Base-by-base conservation (phyloP, 2,113 vertebrate genomes). In the Callipepla californica region DNA sequence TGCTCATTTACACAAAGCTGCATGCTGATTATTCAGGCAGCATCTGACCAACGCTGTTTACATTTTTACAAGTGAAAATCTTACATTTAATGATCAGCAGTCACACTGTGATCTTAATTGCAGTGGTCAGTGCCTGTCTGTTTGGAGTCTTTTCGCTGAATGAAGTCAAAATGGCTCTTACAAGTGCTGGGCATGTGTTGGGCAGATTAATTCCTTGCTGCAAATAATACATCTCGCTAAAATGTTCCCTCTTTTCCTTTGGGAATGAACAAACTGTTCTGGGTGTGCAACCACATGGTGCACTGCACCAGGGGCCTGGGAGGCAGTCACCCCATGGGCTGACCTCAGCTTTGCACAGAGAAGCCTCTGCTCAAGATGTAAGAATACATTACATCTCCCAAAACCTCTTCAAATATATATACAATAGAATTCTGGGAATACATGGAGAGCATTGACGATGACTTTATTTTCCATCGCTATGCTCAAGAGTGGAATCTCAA, bases 251-350 rank as follows among this genome's bases (percentile, higher is more conserved):
- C 48, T 30, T 63, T 26, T 3, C 45, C 44, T 57, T 57, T 9
- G 15, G 15, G 17, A 36, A n/a, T 30, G 47, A 63, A 14, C 3
- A 13, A 32, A 42, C 11, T 2, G 3, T 2, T 17, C 10, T 14
- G 21, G 53, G 62, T 72, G 15, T 32, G 34, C 22, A 13, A 2
- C 0, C 10, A 2, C 3, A 0, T 0, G 2, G 2, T 4, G n/a
- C n/a, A 38, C 38, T 40, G 40, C 40, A 40, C n/a, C 4, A 25
- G 1, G n/a, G 2, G 76, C 10, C 48, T 8, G 15, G 45, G 17
- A 15, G 28, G 7, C 61, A 26, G 34, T 21, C 63, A 34, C 11
- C n/a, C 25, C 38, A 4, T 2, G 20, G 4, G 30, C 50, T 62
- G 42, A 82, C 62, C 72, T 62, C 21, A 26, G 0, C 53, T 81